Evolutionary conservation across 2,113 vertebrate species (phyloP), one percentile per base, ranked within the genome.

Genomic region (Colaptes auratus): DNA sequence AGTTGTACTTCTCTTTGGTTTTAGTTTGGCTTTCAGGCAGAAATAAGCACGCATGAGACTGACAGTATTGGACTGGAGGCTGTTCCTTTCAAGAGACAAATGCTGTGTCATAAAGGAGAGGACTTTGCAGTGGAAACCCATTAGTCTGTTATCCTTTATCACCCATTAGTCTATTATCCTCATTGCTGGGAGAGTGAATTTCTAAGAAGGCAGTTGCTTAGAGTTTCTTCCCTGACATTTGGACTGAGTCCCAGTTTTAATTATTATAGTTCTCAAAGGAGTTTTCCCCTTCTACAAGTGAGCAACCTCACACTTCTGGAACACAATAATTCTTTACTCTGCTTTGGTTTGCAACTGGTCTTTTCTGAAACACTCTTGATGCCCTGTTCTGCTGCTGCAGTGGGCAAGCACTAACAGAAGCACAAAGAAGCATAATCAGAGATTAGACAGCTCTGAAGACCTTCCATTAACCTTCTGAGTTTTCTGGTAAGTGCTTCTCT

Each of bases 81-180:
- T 77, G 12, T 42, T 82, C 56, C 67, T 86, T 89, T 69, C 69
- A 74, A 52, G 10, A 88, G 10, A 35, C 12, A 72, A 94, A 72
- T 33, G n/a, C 4, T 79, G 14, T 61, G 15, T n/a, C 20, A 75
- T 70, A 74, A 90, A 75, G 23, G 10, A 82, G 30, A 72, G 15
- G 6, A 2, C 17, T 80, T 52, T 80, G 30, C 14, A n/a, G 10
- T 25, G 10, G 13, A 28, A 81, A 25, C 7, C 12, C 8, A 73
- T 85, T 0, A 0, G 12, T 64, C 66, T 63, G 0, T 65, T 16
- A 56, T 19, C 33, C 23, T 75, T 7, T 10, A 48, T 31, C 31
- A n/a, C n/a, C n/a, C n/a, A n/a, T n/a, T n/a, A n/a, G n/a, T n/a
- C n/a, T n/a, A n/a, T n/a, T n/a, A n/a, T n/a, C 36, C 75, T 79